Evolutionary conservation across 2,888 invertebrate genomes (phyloP).

Genomic region (Phyllotreta cruciferae): DNA sequence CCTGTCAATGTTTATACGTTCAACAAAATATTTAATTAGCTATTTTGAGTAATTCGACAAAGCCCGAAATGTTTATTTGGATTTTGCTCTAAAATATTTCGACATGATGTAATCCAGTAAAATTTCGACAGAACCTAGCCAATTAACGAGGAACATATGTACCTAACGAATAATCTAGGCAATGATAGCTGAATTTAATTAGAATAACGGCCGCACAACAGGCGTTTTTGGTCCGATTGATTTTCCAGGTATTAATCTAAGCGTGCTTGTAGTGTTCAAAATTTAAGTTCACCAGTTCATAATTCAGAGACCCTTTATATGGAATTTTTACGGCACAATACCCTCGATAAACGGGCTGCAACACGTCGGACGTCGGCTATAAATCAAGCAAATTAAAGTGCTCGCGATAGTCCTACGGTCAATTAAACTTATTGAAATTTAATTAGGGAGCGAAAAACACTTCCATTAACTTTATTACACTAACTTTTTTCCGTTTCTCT

Average conservation of each 20-base stretch:
- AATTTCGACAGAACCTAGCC: no score
- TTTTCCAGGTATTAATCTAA: no score
- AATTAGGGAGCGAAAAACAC: constrained; percentile 40
- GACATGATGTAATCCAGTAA: no score
- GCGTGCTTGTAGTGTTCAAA: no score
- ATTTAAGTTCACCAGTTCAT: no score
- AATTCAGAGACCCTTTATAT: no score
- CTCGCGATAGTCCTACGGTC: constrained; percentile 37
- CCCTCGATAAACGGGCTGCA: neutral
- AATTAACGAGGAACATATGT: no score
- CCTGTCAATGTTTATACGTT: constrained; percentile 5
- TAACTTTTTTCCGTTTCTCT: constrained; percentile 20
- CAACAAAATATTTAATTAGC: constrained; percentile 13
- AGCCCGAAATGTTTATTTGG: constrained; percentile 4
- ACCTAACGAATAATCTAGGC: no score
- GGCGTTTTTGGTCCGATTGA: no score
- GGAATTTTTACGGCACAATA: no score
- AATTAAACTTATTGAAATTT: constrained; percentile 46
- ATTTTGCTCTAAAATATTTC: constrained; percentile 2
- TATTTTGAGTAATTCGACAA: neutral
- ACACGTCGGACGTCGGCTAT: constrained; percentile 30
- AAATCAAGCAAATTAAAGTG: constrained; percentile 36
- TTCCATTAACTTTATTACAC: constrained; percentile 40
- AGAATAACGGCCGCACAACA: no score
- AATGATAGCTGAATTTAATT: no score